These are phyloP conservation scores for Peromyscus polionotus DNA, from an alignment of 2,113 vertebrate species.

Conservation along the genomic window DNA sequence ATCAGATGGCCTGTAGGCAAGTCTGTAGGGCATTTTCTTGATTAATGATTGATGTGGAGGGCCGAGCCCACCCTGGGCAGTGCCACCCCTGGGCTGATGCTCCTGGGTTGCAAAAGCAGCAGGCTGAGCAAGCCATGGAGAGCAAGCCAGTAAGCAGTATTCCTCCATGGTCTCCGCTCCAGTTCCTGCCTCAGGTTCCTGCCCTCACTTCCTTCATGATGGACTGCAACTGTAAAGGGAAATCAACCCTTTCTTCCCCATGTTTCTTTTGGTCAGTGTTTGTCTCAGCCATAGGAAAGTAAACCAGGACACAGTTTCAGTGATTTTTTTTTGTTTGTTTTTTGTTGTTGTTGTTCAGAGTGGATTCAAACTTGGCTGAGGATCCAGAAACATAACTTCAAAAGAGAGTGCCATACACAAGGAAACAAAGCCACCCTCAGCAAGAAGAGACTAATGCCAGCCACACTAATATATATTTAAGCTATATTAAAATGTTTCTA, in stretches of 20 bases:
- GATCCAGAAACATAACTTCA: background rate
- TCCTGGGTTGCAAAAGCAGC: background rate
- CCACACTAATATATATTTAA: background rate
- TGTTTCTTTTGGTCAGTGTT: background rate
- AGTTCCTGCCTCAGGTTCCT: background rate
- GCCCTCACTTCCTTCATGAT: background rate
- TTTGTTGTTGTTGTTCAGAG: background rate
- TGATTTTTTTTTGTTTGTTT: background rate
- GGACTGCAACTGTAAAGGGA: background rate
- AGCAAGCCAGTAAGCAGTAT: background rate
- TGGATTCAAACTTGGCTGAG: slow-evolving; percentile 60
- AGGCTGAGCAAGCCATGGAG: background rate
- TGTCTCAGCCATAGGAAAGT: background rate
- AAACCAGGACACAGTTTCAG: background rate
- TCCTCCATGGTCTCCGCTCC: background rate
- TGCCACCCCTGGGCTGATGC: background rate
- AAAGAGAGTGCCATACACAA: slow-evolving; percentile 55
- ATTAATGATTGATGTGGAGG: background rate
- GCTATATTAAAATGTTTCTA: slow-evolving; percentile 37
- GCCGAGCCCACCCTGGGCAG: background rate
- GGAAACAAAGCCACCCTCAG: slow-evolving; percentile 59
- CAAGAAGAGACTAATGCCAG: slow-evolving; percentile 12
- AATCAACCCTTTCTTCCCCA: background rate
- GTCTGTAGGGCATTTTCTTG: background rate
- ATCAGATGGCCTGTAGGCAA: no score